Percentiles rank a stretch among this genome's conserved stretches.
Evolutionary conservation across 2,797 vertebrate species (phyloP).

Genomic region (Parauchenoglanis punctatus): DNA sequence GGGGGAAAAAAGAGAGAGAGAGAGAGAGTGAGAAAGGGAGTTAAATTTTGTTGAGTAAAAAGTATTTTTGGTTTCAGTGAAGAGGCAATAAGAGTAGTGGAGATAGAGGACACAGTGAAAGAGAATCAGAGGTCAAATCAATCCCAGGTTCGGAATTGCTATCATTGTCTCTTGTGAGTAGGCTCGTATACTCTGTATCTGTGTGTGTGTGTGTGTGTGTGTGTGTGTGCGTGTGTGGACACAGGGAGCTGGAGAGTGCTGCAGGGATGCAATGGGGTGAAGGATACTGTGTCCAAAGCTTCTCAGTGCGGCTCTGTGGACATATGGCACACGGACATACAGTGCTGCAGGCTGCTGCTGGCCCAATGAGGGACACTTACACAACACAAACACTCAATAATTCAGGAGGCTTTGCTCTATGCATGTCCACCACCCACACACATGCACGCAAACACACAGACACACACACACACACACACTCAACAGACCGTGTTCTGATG

Average conservation of each 20-base stretch:
- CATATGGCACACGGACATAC: slow-evolving; percentile 56
- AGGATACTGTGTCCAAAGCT: slow-evolving; percentile 52
- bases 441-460: slow-evolving; percentile 60
- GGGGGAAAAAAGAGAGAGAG: slow-evolving; percentile 43
- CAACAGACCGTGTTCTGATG: slow-evolving; percentile 16
- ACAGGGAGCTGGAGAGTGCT: slow-evolving; percentile 25
- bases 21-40: neutral
- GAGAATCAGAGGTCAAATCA: slow-evolving; percentile 42
- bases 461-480: slow-evolving; percentile 60
- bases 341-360: slow-evolving; percentile 48
- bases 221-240: neutral
- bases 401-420: slow-evolving; percentile 45
- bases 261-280: slow-evolving; percentile 46
- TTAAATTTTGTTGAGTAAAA: slow-evolving; percentile 24
- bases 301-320: slow-evolving; percentile 53
- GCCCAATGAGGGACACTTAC: slow-evolving; percentile 51
- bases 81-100: slow-evolving; percentile 8
- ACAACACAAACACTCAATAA: slow-evolving; percentile 60
- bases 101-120: slow-evolving; percentile 35
- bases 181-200: neutral
- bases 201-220: slow-evolving; percentile 8
- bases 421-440: slow-evolving; percentile 54
- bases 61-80: slow-evolving; percentile 10
- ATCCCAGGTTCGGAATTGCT: slow-evolving; percentile 30
- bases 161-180: slow-evolving; percentile 29